phyloP scores from a whole-genome alignment of 2,797 vertebrate genomes.

The Sebastes flavidus region DNA sequence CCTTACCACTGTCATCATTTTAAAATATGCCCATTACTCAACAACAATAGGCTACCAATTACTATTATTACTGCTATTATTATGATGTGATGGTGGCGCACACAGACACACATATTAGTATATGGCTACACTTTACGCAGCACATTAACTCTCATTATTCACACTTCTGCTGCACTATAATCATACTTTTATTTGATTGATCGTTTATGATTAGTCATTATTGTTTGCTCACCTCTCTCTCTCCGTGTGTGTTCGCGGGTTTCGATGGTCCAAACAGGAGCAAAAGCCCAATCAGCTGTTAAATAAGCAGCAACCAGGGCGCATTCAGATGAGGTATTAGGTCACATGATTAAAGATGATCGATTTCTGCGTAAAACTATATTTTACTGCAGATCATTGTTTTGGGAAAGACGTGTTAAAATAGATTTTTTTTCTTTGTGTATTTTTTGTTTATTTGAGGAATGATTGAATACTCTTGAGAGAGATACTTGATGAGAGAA shows the following conservation, averaged over 20 bases:
- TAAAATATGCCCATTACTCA: no score
- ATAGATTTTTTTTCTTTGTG: background rate
- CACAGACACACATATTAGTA: no score
- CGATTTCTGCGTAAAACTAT: background rate
- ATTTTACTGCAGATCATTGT: background rate
- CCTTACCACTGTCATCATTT: no score
- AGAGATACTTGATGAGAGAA: background rate
- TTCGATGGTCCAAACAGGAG: background rate
- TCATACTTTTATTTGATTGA: background rate
- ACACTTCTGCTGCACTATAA: background rate
- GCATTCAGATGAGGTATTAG: background rate
- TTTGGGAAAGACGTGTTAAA: background rate
- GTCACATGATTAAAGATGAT: background rate
- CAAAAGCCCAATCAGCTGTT: background rate
- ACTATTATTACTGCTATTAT: no score
- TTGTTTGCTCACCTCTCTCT: background rate
- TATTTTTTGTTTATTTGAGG: background rate
- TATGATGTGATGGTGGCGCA: no score
- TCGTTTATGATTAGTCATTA: background rate
- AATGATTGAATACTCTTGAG: background rate
- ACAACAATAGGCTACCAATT: no score
- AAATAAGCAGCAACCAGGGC: background rate
- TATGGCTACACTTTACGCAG: no score
- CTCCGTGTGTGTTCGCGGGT: background rate
- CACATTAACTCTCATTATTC: no score